These are phyloP conservation scores for Antidorcas marsupialis DNA, from an alignment of 2,113 vertebrate species.

Conservation along the genomic window DNA sequence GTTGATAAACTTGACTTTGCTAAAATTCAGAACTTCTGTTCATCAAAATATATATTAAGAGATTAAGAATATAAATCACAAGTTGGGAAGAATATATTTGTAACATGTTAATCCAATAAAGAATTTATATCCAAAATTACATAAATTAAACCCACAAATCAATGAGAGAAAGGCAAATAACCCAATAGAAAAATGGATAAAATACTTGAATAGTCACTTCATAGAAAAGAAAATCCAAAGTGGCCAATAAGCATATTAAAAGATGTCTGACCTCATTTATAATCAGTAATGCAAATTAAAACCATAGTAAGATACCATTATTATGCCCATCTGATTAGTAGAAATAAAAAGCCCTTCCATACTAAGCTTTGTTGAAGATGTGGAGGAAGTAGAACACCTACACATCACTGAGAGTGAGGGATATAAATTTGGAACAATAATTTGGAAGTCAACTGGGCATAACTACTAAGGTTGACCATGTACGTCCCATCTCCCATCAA, in stretches of 20 bases:
- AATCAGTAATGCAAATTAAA: not conserved
- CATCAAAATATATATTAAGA: not conserved
- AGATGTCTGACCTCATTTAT: not conserved
- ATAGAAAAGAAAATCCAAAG: not conserved
- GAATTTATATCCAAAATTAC: not conserved
- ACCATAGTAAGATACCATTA: not conserved
- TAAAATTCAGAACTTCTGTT: not conserved
- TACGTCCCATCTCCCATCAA: not conserved
- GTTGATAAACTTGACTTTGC: not conserved
- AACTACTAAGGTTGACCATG: not conserved
- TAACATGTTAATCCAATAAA: not conserved
- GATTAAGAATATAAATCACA: not conserved
- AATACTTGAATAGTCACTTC: not conserved
- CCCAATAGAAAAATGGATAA: not conserved
- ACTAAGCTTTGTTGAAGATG: not conserved
- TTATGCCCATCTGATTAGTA: not conserved
- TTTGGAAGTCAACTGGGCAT: not conserved
- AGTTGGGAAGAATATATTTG: not conserved
- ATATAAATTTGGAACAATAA: not conserved
- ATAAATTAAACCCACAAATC: not conserved
- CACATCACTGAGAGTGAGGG: not conserved
- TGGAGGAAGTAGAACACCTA: not conserved
- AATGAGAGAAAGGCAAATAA: not conserved
- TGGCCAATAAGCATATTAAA: not conserved
- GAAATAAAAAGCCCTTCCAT: not conserved